Conservation (phyloP, 1,140 invertebrate species). For the Sitophilus oryzae region DNA sequence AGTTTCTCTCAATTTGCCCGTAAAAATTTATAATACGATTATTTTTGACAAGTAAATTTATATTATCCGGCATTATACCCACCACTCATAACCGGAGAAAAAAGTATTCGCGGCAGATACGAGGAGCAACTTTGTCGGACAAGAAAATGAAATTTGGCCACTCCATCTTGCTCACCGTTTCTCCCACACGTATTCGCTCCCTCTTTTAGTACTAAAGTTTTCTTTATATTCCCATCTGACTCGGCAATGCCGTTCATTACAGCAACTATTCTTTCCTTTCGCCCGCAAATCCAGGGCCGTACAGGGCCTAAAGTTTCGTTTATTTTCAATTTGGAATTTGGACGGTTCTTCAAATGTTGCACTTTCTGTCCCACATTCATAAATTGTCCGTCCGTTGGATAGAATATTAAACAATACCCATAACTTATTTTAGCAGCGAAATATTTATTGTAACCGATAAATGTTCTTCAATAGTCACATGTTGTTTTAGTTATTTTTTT, state of each 20-base stretch:
- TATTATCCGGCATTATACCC: neutral
- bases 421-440: too few relatives aligned
- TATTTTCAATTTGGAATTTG: too few relatives aligned
- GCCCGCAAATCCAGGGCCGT: constrained; percentile 14
- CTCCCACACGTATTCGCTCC: constrained; percentile 29
- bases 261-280: constrained; percentile 34
- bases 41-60: neutral
- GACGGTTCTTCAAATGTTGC: too few relatives aligned
- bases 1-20: too few relatives aligned
- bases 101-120: constrained; percentile 11
- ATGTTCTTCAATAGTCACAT: too few relatives aligned
- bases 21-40: neutral
- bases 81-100: constrained; percentile 4
- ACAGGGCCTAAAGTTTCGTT: too few relatives aligned
- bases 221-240: constrained; percentile 39
- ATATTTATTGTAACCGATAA: too few relatives aligned
- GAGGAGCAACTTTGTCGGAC: constrained; percentile 29
- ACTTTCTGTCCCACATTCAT: too few relatives aligned
- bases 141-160: constrained; percentile 41
- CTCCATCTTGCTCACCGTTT: constrained; percentile 29
- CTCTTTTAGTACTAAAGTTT: constrained; percentile 37
- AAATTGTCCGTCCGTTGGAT: too few relatives aligned
- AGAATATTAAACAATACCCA: too few relatives aligned
- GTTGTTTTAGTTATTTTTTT: too few relatives aligned
- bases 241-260: constrained; percentile 31